Evolutionary conservation across 2,113 vertebrate genomes (phyloP), one percentile per base, ranked within the genome.

Genomic region (Hiodon tergisus): DNA sequence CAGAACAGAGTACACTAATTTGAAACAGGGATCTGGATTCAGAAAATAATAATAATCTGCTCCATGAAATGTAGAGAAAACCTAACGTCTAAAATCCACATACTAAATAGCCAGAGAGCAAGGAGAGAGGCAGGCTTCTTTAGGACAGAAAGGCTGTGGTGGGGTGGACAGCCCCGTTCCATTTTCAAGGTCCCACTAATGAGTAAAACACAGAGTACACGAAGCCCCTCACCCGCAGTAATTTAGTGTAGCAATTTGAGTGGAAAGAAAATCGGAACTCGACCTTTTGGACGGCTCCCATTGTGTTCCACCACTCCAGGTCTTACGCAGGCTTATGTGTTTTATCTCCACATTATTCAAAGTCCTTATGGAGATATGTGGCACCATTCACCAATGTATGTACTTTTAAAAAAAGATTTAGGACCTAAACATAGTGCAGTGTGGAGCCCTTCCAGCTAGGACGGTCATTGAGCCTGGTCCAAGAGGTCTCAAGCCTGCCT

Each of bases 101-200:
- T 84, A 80, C 80, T 65, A 74, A 72, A 76, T 73, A 48, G 73
- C 61, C 68, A 76, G 65, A 71, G 69, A 77, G 71, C 71, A 76
- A 57, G 72, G 73, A 77, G 76, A 84, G 82, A 84, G 82, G 75
- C 83, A 85, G 82, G 79, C 78, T 77, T 72, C n/a, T 51, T 47
- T 11, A 58, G 73, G 14, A 6, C 62, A n/a, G 67, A 9, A 7
- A 53, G 52, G 67, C 50, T 2, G 6, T 4, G 11, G 67, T 48
- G 6, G 31, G 17, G 52, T 16, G n/a, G 14, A 4, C 52, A 17
- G 52, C 4, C 13, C 51, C 51, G n/a, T 9, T 16, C 52, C 52
- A 9, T 69, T 16, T 66, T 48, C 8, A 3, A 16, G 11, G 67
- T 14, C n/a, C 4, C 5, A 48, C 63, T 66, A 57, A 31, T 31